These are phyloP conservation scores for Xylocopa sonorina DNA, from an alignment of 1,140 invertebrate species.

Conservation along the genomic window DNA sequence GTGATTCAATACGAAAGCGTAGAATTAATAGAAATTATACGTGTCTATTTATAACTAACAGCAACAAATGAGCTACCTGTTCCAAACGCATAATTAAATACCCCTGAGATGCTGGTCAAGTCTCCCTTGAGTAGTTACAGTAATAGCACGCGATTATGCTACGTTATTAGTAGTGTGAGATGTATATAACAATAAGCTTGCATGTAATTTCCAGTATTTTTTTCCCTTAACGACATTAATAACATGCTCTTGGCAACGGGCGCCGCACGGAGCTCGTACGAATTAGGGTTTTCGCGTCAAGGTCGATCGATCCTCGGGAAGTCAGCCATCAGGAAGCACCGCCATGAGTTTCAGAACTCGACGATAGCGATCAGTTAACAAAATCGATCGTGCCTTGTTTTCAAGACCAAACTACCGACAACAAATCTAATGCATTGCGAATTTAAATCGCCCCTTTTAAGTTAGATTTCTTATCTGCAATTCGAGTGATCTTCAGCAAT, in stretches of 20 bases:
- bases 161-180: background rate
- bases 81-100: background rate
- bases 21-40: background rate
- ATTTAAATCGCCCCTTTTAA: background rate
- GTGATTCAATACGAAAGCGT: too few relatives aligned
- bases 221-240: background rate
- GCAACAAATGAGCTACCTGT: background rate
- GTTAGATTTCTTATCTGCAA: background rate
- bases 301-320: slow-evolving; percentile 51
- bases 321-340: background rate
- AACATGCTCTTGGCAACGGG: too few relatives aligned
- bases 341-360: slow-evolving; percentile 2
- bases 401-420: background rate
- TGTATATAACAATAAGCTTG: background rate
- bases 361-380: background rate
- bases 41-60: background rate
- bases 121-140: background rate
- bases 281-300: slow-evolving; percentile 40
- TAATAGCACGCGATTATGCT: background rate
- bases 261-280: background rate
- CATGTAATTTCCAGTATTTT: background rate
- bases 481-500: background rate
- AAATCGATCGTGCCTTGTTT: background rate
- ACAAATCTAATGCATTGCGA: background rate
- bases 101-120: background rate